These are phyloP conservation scores for Drosophila leontia DNA, from an alignment of 1,140 invertebrate species.

Conservation along the genomic window DNA sequence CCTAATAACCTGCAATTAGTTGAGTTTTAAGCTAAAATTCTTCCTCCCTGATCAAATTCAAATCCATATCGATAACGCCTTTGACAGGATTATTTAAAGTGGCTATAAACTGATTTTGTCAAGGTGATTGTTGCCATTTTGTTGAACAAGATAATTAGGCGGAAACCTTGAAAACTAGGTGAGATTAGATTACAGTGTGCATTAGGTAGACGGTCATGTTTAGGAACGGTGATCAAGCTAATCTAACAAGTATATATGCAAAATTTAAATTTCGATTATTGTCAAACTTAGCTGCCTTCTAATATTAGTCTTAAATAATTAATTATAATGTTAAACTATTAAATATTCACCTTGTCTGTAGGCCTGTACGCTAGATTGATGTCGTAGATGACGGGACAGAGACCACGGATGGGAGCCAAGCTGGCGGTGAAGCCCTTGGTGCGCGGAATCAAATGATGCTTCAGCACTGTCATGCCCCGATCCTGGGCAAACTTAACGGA, in stretches of 20 bases:
- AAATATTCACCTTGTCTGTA: slow-evolving; percentile 84
- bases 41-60: not conserved
- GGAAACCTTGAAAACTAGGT: slow-evolving; percentile 3
- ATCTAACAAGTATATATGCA: slow-evolving; percentile 18
- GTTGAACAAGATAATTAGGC: slow-evolving; percentile 19
- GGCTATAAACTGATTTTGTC: slow-evolving; percentile 6
- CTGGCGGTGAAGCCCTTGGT: slow-evolving; percentile 95
- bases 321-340: not conserved
- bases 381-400: slow-evolving; percentile 94
- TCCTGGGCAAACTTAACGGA: slow-evolving; percentile 95
- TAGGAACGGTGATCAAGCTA: not conserved
- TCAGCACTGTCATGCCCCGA: slow-evolving; percentile 93
- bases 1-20: not conserved
- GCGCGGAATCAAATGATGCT: slow-evolving; percentile 96
- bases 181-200: slow-evolving; percentile 14
- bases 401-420: slow-evolving; percentile 89
- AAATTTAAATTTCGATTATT: not conserved
- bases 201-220: slow-evolving; percentile 3
- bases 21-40: not conserved
- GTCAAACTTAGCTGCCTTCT: not conserved
- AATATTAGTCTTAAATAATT: not conserved
- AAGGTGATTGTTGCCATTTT: slow-evolving; percentile 12
- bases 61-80: not conserved
- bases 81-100: slow-evolving; percentile 15
- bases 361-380: slow-evolving; percentile 92